A percentile compares a stretch with the other conserved stretches of the same genome.
phyloP scores from a whole-genome alignment of 2,888 invertebrate genomes.

The Scrobipalpa costella region DNA sequence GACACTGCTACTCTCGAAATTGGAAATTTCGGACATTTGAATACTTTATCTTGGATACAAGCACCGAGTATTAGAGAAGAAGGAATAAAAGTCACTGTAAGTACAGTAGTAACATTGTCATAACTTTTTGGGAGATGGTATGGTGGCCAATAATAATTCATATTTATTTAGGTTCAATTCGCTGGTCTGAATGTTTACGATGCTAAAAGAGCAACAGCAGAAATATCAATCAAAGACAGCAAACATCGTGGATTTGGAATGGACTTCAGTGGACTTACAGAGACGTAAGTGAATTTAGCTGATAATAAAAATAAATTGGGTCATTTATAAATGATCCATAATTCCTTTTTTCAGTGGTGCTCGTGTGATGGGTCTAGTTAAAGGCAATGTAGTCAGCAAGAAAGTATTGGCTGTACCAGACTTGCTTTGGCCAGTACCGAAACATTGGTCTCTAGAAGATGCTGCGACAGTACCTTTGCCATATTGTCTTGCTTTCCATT shows the following conservation, averaged over 20 bases:
- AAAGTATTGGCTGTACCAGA: conserved; percentile 72
- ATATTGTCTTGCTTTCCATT: conserved; percentile 45
- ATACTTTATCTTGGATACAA: conserved; percentile 45
- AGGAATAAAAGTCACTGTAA: conserved; percentile 40
- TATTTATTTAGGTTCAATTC: conserved; percentile 45
- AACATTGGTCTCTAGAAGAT: conserved; percentile 85
- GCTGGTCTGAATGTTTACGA: conserved; percentile 48
- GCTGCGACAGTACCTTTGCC: conserved; percentile 89
- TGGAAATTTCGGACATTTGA: conserved; percentile 38
- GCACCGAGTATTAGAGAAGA: conserved; percentile 21
- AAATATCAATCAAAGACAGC: conserved; percentile 31
- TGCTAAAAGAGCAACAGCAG: conserved; percentile 45
- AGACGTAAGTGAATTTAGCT: conserved; percentile 40
- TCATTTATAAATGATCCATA: too few relatives aligned
- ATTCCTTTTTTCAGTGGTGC: conserved; percentile 59
- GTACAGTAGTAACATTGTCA: conserved; percentile 2
- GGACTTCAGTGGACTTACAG: conserved; percentile 62
- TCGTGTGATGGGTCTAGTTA: conserved; percentile 84
- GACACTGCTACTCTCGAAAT: conserved; percentile 34
- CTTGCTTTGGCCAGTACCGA: conserved; percentile 84
- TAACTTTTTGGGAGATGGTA: too few relatives aligned
- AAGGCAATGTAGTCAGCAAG: conserved; percentile 75
- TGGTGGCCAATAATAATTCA: too few relatives aligned
- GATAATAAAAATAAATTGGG: too few relatives aligned
- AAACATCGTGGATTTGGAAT: conserved; percentile 47